Evolutionary conservation across 2,888 invertebrate genomes (phyloP), one percentile per base, ranked within the genome.

Genomic region (Brenthis daphne): DNA sequence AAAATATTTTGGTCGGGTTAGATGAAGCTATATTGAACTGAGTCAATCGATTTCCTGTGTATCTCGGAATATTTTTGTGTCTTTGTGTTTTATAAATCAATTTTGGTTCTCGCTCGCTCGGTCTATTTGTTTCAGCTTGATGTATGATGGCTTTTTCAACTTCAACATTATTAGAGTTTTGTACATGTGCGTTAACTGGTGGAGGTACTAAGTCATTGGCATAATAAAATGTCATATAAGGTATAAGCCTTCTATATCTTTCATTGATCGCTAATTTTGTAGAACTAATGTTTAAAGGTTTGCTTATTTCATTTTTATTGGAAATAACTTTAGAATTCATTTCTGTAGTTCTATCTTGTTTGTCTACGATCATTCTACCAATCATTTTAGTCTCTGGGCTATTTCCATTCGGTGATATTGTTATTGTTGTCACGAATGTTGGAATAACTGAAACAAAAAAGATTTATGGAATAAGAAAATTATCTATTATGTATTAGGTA

Each of bases 181-280:
- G 83, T 12, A 61, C 55, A 57, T 78, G 85, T 72, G 79, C 68
- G 64, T 85, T 88, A 73, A 83, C 89, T 65, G 85, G 89, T 70
- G 80, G 93, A 82, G 80, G 89, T 85, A 79, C 80, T 73, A 94
- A 86, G 79, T 95, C 94, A 69, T 95, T 94, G 55, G 93, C 94
- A n/a, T 95, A 90, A 84, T 97, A 97, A 86, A 95, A 97, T 50
- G 96, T 96, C 94, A 96, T 96, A 83, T 97, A 97, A 1, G 97
- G 97, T 79, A 97, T 95, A 61, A 97, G 86, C 73, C 97, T 93
- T 78, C 97, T 94, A 81, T 95, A 95, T 64, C 97, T 93, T 86
- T 96, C 95, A 65, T 94, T 94, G 57, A 93, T 86, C 6, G 92
- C 90, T 55, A 95, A 81, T 57, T 90, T 85, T 20, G 89, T 85